Base-by-base conservation (phyloP, 2,888 invertebrate species). In the Pimpla rufipes region DNA sequence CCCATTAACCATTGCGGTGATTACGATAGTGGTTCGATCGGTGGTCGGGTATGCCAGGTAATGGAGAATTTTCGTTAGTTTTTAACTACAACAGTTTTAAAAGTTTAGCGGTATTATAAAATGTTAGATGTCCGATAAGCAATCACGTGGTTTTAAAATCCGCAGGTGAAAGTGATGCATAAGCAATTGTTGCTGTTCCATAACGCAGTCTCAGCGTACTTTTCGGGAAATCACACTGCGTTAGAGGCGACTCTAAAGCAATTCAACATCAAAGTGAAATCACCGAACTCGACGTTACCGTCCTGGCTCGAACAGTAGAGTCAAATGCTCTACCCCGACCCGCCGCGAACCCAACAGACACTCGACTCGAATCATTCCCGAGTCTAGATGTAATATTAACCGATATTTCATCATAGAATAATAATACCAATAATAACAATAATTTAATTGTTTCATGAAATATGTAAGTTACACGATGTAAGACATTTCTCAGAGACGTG, bases 141-240 rank as follows among this genome's bases (percentile, higher is more conserved):
- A 37, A 59, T 59, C 7, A 0, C 11, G 8, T 42, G 1, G 4
- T 42, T 42, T 66, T 45, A 42, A n/a, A 45, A 52, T 18, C 23
- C 47, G 71, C 85, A 99, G 98, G 97, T 99, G 90, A 99, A 99
- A 94, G 99, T 99, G 88, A 99, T 99, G 99, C 98, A 99, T 94
- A 99, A 99, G 93, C 99, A 99, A 93, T 94, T 99, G 86, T 95
- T 99, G 77, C 94, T 99, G 88, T 98, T 99, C 94, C 99, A 99
- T 94, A 99, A 99, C 94, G 99, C 99, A 1, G 96, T 99, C 80
- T 97, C 98, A 42, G 98, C 99, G 7, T 99, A 99, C 94, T 99
- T 99, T 94, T 98, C 98, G 90, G 99, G 99, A 75, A 99, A 99
- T 95, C 98, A 98, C 93, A 96, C 96, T 84, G 98, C 98, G 83